These are phyloP conservation scores for Dascyllus trimaculatus DNA, from an alignment of 2,113 vertebrate genomes.

Conservation along the genomic window DNA sequence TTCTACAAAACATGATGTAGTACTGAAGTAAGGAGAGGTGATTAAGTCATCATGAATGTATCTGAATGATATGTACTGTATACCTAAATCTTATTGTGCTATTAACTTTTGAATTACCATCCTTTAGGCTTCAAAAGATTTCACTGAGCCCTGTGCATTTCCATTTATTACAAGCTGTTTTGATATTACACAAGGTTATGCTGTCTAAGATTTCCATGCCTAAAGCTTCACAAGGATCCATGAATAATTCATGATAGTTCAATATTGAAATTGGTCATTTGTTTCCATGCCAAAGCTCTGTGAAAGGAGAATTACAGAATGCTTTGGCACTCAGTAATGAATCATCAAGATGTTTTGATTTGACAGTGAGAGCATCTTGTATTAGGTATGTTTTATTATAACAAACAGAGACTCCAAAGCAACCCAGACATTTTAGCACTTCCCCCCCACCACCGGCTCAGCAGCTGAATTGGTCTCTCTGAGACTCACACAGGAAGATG, in stretches of 20 bases:
- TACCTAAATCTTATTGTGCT: conserved; percentile 14
- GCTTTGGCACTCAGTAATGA: conserved; percentile 64
- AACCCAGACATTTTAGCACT: conserved; percentile 32
- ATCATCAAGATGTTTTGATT: conserved; percentile 69
- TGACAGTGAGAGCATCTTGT: conserved; percentile 50
- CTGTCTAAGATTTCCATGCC: conserved; percentile 51
- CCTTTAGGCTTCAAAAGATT: conserved; percentile 47
- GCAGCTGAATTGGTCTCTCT: conserved; percentile 60
- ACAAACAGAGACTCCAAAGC: conserved; percentile 44
- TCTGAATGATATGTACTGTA: conserved; percentile 11
- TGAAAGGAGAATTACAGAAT: conserved; percentile 66
- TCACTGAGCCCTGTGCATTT: conserved; percentile 45
- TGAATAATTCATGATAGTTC: conserved; percentile 73
- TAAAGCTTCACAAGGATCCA: conserved; percentile 50
- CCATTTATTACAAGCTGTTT: conserved; percentile 60
- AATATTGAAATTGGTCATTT: conserved; percentile 78
- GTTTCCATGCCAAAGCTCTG: conserved; percentile 68
- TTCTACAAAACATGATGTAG: background rate
- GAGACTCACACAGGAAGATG: conserved; percentile 57
- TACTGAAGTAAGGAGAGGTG: background rate
- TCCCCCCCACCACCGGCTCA: conserved; percentile 22
- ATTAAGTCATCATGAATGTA: conserved; percentile 24
- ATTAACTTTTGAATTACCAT: conserved; percentile 45
- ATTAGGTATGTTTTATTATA: conserved; percentile 50
- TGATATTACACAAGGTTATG: conserved; percentile 70